Evolutionary conservation across 2,113 vertebrate species (phyloP), one percentile per base, ranked within the genome.

Genomic region (Nansenia antarctica): DNA sequence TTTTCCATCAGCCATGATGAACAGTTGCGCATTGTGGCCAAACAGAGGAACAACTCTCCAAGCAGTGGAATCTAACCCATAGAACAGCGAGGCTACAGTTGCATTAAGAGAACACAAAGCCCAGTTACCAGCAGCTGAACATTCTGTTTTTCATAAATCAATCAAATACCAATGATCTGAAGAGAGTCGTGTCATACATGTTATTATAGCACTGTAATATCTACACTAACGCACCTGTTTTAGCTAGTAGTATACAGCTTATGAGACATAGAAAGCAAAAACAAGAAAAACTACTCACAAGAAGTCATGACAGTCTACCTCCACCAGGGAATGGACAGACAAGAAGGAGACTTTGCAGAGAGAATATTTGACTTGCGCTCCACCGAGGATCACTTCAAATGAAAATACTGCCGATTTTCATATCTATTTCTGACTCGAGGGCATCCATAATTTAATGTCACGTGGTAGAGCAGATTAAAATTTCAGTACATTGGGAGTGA

Each of bases 371-470:
- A 90, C 87, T 92, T 89, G 91, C 90, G 90, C 88, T 92, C 92
- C 88, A 88, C 89, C 90, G 92, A 94, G 90, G 92, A 92, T 94
- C 89, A 90, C 88, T 93, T 92, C 89, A 92, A 94, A 92, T 94
- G 95, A 89, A 90, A 94, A 93, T 93, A 90, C 93, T 90, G 90
- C 89, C 65, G 86, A 93, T 91, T 93, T 84, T 88, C 86, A 86
- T 71, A 93, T 95, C 92, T 94, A 96, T 95, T 95, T 95, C 93
- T 95, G 94, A 95, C 85, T 86, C 90, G 77, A 59, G 90, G 76
- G 84, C 88, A 95, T 97, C 95, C 94, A 98, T 98, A 95, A 98
- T 96, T 97, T 93, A 96, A 93, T 89, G 92, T 94, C 96, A 98
- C 94, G 92, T 98, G 95, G 90, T 91, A 52, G 39, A 72, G 82